Conservation (phyloP, 2,888 invertebrate species). For the Raillietiella orientalis region DNA sequence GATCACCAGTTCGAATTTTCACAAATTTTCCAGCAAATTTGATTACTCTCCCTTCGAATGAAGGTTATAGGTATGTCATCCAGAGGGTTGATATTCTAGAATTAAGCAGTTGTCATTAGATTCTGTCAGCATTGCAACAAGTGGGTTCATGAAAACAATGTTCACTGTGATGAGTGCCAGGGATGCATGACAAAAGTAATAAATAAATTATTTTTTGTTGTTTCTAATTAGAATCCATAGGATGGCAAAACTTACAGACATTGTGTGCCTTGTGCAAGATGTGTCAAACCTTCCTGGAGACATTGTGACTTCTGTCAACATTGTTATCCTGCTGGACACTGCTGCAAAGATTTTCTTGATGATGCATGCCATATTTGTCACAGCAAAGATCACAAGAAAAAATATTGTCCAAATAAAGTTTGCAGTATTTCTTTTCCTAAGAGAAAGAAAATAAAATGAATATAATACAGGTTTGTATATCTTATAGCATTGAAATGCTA, state of each 20-base stretch:
- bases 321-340: conserved; percentile 23
- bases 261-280: conserved; percentile 27
- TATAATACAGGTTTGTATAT: no score
- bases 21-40: conserved; percentile 30
- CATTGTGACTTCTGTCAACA: conserved; percentile 38
- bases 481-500: no score
- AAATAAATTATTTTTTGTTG: background rate
- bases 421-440: no score
- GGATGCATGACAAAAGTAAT: conserved; percentile 31
- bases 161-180: conserved; percentile 39
- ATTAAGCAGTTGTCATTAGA: no score
- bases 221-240: conserved; percentile 7
- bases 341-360: conserved; percentile 14
- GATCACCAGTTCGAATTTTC: conserved; percentile 58
- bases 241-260: conserved; percentile 34
- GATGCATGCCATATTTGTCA: no score
- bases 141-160: conserved; percentile 30
- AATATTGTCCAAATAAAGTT: no score
- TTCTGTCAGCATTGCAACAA: conserved; percentile 35
- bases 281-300: conserved; percentile 51
- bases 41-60: conserved; percentile 19
- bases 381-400: no score
- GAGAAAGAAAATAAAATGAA: no score
- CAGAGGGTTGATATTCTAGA: no score
- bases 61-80: conserved; percentile 33